Percentiles rank a stretch among this genome's conserved stretches.
Evolutionary conservation across 2,797 vertebrate genomes (phyloP).

Genomic region (Tapirus indicus): DNA sequence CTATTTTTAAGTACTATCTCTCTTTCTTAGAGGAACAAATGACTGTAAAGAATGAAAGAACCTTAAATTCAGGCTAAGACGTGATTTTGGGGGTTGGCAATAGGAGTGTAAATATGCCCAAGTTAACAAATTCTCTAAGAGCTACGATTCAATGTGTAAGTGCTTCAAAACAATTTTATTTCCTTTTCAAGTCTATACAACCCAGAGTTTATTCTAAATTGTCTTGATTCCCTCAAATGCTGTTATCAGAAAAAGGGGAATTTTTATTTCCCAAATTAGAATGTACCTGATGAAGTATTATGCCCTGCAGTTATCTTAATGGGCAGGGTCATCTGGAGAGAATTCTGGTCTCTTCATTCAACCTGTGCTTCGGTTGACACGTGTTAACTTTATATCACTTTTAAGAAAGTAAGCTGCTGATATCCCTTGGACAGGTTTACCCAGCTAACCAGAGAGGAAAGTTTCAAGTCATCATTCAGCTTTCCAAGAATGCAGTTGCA

Average conservation of each 20-base stretch:
- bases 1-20: background rate
- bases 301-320: background rate
- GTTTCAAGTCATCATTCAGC: background rate
- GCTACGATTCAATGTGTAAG: background rate
- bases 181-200: constrained; percentile 15
- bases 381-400: constrained; percentile 17
- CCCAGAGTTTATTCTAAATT: constrained; percentile 17
- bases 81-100: background rate
- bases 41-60: background rate
- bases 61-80: background rate
- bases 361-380: background rate
- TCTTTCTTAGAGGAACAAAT: background rate
- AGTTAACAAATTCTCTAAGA: constrained; percentile 33
- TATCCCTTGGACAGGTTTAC: constrained; percentile 2
- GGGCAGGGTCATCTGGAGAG: background rate
- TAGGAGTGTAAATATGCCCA: background rate
- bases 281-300: background rate
- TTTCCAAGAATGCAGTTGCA: background rate
- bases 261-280: constrained; percentile 38
- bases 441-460: background rate
- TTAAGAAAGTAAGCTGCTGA: background rate
- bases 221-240: constrained; percentile 1
- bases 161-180: constrained; percentile 17
- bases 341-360: constrained; percentile 7
- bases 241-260: background rate